Evolutionary conservation across 2,797 vertebrate species (phyloP), one percentile per base, ranked within the genome.

Genomic region (Hippoglossus hippoglossus): DNA sequence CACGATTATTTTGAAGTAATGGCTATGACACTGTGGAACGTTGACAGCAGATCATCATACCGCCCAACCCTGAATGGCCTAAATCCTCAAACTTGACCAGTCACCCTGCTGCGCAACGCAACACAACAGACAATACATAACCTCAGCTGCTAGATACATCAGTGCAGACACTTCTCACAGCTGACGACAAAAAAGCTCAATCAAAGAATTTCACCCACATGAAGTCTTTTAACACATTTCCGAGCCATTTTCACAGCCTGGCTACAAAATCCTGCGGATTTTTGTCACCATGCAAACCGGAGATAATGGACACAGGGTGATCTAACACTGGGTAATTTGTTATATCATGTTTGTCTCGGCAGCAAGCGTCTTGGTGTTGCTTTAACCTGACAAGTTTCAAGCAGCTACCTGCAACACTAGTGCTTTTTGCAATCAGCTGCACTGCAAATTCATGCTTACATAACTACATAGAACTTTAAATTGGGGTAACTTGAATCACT

Each of bases 191-290:
- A 75, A 24, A 68, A 47, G 24, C 25, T 49, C 22, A 65, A 22
- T 61, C 82, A 75, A 65, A 71, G 5, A 52, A 70, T 59, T 77
- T 72, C 71, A 72, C 66, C 64, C 74, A 74, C 73, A 61, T 74
- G 15, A 66, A 70, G 58, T 67, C 22, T 15, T 77, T 73, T 67
- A 68, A 75, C 73, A 85, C 52, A 5, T 80, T 74, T 71, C 34
- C 44, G 49, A 44, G 65, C 66, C 80, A 85, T 44, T 54, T 77
- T 80, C 63, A 73, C 71, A 85, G 79, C n/a, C 63, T 67, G 73
- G 59, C 73, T 63, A 7, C 52, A 71, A 65, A 81, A 80, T 34
- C n/a, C 67, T 54, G 47, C 28, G 55, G 52, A 13, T 67, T 74
- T 31, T 41, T 51, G 19, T n/a, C 9, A 53, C 31, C 41, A 63